Percentiles rank a stretch among this genome's conserved stretches.
Conservation (phyloP, 2,888 invertebrate species). For the Caenorhabditis sp. region DNA sequence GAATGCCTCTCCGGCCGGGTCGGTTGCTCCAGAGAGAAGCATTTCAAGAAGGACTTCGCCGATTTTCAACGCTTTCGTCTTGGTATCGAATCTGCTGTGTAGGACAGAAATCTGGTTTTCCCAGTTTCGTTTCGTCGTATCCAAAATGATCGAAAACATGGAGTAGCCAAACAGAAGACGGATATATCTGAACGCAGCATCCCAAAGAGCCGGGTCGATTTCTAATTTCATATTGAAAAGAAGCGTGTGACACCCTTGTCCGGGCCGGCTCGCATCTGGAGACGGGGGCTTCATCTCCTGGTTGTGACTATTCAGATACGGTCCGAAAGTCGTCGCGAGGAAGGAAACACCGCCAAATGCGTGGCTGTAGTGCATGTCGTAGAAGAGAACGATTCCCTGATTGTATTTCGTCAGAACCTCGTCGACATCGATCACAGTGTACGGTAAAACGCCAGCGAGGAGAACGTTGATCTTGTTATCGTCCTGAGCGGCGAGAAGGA, state of each 20-base stretch:
- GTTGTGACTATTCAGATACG: slow-evolving; percentile 33
- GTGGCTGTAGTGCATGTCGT: slow-evolving; percentile 48
- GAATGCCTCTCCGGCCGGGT: slow-evolving; percentile 52
- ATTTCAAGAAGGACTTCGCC: slow-evolving; percentile 60
- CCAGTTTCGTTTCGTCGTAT: slow-evolving; percentile 53
- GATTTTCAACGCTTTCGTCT: slow-evolving; percentile 39
- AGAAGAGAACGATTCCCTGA: slow-evolving; percentile 20
- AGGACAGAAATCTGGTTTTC: slow-evolving; percentile 22
- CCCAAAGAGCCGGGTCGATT: slow-evolving; percentile 41
- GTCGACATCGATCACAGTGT: slow-evolving; percentile 41
- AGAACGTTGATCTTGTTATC: slow-evolving; percentile 41
- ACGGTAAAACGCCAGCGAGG: slow-evolving; percentile 51
- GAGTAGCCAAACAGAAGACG: slow-evolving; percentile 41
- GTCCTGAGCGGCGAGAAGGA: slow-evolving; percentile 42
- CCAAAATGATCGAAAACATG: slow-evolving; percentile 30
- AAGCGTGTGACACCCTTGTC: slow-evolving; percentile 34
- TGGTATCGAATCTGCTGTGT: slow-evolving; percentile 42
- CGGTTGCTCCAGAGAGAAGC: slow-evolving; percentile 51
- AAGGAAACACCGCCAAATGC: slow-evolving; percentile 35
- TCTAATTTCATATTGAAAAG: slow-evolving; percentile 52
- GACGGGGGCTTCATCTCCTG: slow-evolving; percentile 13
- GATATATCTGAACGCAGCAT: slow-evolving; percentile 46
- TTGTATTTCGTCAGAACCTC: neutral
- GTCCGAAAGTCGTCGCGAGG: slow-evolving; percentile 40
- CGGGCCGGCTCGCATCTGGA: slow-evolving; percentile 5